phyloP scores from a whole-genome alignment of 2,113 vertebrate species.

The Apteryx mantelli region DNA sequence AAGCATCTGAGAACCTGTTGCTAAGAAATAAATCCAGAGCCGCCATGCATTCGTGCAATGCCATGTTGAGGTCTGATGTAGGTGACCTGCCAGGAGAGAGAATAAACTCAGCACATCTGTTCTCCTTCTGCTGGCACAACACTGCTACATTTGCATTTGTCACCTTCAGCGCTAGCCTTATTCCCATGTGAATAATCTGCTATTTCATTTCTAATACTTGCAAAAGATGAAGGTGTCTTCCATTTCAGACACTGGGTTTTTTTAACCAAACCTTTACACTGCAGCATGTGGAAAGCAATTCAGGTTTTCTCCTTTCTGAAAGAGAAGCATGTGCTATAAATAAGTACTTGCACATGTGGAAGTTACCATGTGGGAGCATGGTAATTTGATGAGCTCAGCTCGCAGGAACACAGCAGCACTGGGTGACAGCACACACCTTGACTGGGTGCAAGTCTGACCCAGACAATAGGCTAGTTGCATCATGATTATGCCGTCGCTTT shows the following conservation, averaged over 20 bases:
- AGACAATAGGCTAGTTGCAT: neutral
- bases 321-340: neutral
- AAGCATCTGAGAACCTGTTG: slow-evolving; percentile 93
- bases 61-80: slow-evolving; percentile 83
- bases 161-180: neutral
- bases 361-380: neutral
- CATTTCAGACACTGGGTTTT: neutral
- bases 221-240: neutral
- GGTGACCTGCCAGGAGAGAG: slow-evolving; percentile 75
- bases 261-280: neutral
- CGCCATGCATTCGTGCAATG: slow-evolving; percentile 91
- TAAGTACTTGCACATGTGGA: neutral
- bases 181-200: neutral
- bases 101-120: slow-evolving; percentile 16
- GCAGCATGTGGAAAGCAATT: neutral
- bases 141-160: neutral
- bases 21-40: slow-evolving; percentile 94
- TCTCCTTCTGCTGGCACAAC: neutral
- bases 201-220: neutral
- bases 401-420: neutral
- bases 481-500: neutral
- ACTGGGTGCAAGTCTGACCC: neutral
- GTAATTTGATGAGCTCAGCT: neutral
- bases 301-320: neutral
- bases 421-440: neutral